Evolutionary conservation across 2,888 invertebrate genomes (phyloP).

Genomic region (Gisinianus flammeolus): DNA sequence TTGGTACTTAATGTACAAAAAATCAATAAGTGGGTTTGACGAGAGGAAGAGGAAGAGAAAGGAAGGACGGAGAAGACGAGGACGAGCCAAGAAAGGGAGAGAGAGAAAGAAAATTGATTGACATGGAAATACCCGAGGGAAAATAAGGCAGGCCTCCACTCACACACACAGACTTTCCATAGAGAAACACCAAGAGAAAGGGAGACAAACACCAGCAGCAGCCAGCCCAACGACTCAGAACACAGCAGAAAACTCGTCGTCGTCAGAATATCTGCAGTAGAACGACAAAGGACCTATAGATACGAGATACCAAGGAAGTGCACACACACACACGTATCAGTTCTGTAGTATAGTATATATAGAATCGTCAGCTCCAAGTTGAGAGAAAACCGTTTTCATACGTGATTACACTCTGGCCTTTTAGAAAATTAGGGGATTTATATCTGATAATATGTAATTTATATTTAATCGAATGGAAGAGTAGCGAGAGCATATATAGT

Average conservation of each 20-base stretch:
- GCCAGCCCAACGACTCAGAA: too few species aligned
- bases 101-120: conserved; percentile 32
- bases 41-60: conserved; percentile 7
- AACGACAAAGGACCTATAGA: background rate
- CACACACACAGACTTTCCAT: background rate
- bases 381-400: conserved; percentile 37
- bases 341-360: background rate
- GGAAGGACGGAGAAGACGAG: background rate
- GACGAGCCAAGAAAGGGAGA: background rate
- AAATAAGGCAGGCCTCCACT: background rate
- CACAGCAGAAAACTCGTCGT: too few species aligned
- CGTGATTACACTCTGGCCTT: conserved; percentile 42
- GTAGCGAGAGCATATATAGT: background rate
- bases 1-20: conserved; percentile 29
- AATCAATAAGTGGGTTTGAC: conserved; percentile 37
- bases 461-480: conserved; percentile 42
- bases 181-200: too few species aligned
- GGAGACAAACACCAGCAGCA: too few species aligned
- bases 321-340: background rate
- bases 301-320: background rate
- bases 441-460: conserved; percentile 41
- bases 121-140: conserved; percentile 37
- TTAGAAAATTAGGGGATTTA: conserved; percentile 42
- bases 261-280: too few species aligned
- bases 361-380: background rate